Conservation (phyloP, 2,888 invertebrate genomes). For the Alviniconcha strummeri region DNA sequence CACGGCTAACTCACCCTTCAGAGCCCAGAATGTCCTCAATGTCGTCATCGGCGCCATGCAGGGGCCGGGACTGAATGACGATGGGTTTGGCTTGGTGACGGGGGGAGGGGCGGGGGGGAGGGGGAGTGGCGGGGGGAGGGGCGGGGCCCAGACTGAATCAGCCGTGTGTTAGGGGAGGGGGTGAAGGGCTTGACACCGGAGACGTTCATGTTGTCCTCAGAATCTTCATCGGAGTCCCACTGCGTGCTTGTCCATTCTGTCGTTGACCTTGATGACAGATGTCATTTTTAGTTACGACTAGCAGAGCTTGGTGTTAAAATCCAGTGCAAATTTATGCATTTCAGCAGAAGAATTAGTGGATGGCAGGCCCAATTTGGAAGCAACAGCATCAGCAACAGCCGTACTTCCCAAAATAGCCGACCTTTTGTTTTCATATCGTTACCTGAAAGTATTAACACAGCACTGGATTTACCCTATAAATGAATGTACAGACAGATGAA, state of each 20-base stretch:
- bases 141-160: slow-evolving; percentile 41
- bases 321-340: not conserved
- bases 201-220: slow-evolving; percentile 25
- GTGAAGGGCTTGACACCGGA: slow-evolving; percentile 28
- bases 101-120: slow-evolving; percentile 38
- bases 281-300: no score
- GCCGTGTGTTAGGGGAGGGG: slow-evolving; percentile 38
- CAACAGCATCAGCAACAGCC: no score
- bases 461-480: no score
- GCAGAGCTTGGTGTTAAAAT: no score
- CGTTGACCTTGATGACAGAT: slow-evolving; percentile 36
- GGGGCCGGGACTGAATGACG: slow-evolving; percentile 52
- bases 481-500: no score
- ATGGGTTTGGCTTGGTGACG: slow-evolving; percentile 45
- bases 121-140: slow-evolving; percentile 33
- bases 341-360: not conserved
- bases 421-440: no score
- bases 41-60: slow-evolving; percentile 50
- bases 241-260: slow-evolving; percentile 67
- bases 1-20: slow-evolving; percentile 9
- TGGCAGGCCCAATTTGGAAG: not conserved
- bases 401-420: no score
- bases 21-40: slow-evolving; percentile 39
- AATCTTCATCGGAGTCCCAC: slow-evolving; percentile 55
- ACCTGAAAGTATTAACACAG: no score